Percentiles rank a stretch among this genome's conserved stretches.
These are phyloP conservation scores for Planiliza haematocheilus DNA, from an alignment of 2,113 vertebrate genomes.

Conservation along the genomic window DNA sequence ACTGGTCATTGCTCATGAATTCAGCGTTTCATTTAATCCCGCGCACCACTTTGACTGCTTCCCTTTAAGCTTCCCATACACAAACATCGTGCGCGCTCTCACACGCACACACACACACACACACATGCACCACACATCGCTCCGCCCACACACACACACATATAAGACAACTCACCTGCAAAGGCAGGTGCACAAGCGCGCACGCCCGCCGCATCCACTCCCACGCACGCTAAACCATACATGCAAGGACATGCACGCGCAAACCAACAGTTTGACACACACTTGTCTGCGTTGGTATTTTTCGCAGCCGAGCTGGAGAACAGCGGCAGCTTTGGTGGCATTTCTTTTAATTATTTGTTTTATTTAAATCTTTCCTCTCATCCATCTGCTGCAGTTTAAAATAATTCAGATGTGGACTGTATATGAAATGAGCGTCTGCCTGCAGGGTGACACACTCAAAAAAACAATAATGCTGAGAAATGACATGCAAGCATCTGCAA, in stretches of 20 bases:
- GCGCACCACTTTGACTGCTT: constrained; percentile 18
- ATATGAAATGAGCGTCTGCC: neutral
- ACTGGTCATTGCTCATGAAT: constrained; percentile 15
- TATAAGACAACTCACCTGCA: constrained; percentile 54
- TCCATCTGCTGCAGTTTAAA: neutral
- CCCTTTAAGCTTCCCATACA: constrained; percentile 1
- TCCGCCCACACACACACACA: neutral
- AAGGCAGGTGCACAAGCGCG: constrained; percentile 51
- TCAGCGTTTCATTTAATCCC: constrained; percentile 4
- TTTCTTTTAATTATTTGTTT: neutral
- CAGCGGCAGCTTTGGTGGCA: neutral
- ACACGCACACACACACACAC: neutral
- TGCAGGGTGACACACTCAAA: neutral
- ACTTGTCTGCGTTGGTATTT: constrained; percentile 52
- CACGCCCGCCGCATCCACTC: neutral
- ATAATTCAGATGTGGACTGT: neutral
- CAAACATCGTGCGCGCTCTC: neutral
- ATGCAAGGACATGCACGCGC: neutral
- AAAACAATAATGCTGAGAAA: constrained; percentile 2
- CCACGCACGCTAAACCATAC: neutral
- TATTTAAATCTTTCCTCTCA: neutral
- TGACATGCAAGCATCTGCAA: neutral
- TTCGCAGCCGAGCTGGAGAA: constrained; percentile 18
- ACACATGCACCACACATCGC: neutral
- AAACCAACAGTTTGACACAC: constrained; percentile 41